Evolutionary conservation across 2,888 invertebrate genomes (phyloP).

Genomic region (Andrena flavipes): DNA sequence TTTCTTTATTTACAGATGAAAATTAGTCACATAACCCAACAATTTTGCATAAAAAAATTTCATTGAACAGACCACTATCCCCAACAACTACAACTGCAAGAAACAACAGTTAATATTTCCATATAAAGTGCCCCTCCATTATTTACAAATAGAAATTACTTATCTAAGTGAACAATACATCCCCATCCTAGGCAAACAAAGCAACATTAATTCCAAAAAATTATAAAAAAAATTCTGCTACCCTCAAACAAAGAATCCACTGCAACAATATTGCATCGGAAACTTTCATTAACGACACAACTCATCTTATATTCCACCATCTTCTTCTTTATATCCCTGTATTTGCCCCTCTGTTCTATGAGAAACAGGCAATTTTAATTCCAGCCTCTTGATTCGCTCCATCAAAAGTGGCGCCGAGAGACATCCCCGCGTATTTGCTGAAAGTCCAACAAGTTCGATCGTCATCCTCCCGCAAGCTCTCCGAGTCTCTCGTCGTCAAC

Average conservation of each 20-base stretch:
- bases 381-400: neutral
- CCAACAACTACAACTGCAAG: too few species aligned
- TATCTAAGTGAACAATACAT: neutral
- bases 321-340: too few species aligned
- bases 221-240: too few species aligned
- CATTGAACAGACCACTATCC: too few species aligned
- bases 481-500: constrained; percentile 9
- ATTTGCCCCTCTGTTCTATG: too few species aligned
- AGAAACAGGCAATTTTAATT: neutral
- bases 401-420: neutral
- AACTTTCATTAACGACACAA: too few species aligned
- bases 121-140: neutral
- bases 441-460: neutral
- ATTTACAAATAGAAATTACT: neutral
- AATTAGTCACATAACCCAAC: neutral
- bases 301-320: too few species aligned
- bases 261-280: too few species aligned
- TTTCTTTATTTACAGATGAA: neutral
- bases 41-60: neutral
- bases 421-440: neutral
- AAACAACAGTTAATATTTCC: too few species aligned
- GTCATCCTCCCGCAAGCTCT: neutral
- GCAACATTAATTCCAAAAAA: too few species aligned
- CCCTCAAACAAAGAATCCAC: too few species aligned
- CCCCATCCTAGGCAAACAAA: neutral